Evolutionary conservation across 2,797 vertebrate species (phyloP), one percentile per base, ranked within the genome.

Genomic region (Picus viridis): DNA sequence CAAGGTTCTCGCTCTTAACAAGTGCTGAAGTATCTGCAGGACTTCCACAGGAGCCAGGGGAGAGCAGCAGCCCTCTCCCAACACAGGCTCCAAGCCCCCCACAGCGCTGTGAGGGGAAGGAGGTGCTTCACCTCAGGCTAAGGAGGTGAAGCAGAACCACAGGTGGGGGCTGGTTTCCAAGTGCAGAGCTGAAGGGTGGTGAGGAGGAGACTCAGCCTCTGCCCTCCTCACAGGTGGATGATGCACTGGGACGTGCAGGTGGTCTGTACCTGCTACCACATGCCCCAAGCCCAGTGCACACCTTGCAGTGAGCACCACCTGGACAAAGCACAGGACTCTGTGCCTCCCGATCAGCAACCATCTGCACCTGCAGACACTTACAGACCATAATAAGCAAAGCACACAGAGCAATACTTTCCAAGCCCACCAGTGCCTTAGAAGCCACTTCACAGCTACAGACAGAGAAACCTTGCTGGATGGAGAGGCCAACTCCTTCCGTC

Each of bases 171-270:
- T 43, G 9, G 41, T 29, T 53, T 56, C 58, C 53, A 13, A 14
- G 0, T 1, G 10, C 20, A 70, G 84, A 67, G 70, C 1, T 0
- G 17, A 30, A 3, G 39, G 29, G 2, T 4, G 2, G 13, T 0
- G 29, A 83, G 67, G n/a, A 3, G 11, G 2, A 34, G 9, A 4
- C 9, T 89, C 54, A 26, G 30, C 54, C 51, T 36, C 49, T 54
- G 32, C 83, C 39, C 61, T 8, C 9, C 0, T 10, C 80, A 27
- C 74, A 70, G 64, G 58, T 2, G 65, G 39, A 26, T 1, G 34
- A 15, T 16, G 17, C 36, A 1, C 43, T 3, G 70, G 61, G 62
- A 16, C 41, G 57, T 0, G 12, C 19, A 5, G 16, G 0, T 0
- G 24, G 24, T 1, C 8, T 15, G 53, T 26, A 29, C 24, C 67